These are phyloP conservation scores for Ophiodon elongatus DNA, from an alignment of 2,113 vertebrate genomes.

Conservation along the genomic window DNA sequence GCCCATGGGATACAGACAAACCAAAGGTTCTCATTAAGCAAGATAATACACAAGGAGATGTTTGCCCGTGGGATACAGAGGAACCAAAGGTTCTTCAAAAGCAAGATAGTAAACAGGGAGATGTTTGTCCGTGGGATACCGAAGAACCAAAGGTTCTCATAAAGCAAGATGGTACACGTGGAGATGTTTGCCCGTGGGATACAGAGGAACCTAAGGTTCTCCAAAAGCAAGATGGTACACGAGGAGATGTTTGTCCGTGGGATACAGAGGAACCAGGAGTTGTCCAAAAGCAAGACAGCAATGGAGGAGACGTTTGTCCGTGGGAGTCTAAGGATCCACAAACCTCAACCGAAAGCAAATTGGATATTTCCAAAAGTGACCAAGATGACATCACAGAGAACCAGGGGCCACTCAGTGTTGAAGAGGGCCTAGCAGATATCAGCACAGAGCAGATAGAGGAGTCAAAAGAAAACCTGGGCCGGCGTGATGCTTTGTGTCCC, in stretches of 20 bases:
- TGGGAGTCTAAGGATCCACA: slow-evolving; percentile 36
- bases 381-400: slow-evolving; percentile 30
- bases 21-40: slow-evolving; percentile 25
- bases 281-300: slow-evolving; percentile 24
- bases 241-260: slow-evolving; percentile 56
- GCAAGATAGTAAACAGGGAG: slow-evolving; percentile 9
- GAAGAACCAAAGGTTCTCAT: slow-evolving; percentile 10
- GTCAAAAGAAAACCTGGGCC: slow-evolving; percentile 68
- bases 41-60: slow-evolving; percentile 15
- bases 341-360: slow-evolving; percentile 8
- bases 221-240: slow-evolving; percentile 17
- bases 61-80: slow-evolving; percentile 74
- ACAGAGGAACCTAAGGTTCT: slow-evolving; percentile 25
- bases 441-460: slow-evolving; percentile 50
- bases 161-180: background rate
- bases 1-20: slow-evolving; percentile 68
- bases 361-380: slow-evolving; percentile 12
- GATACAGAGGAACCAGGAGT: slow-evolving; percentile 30
- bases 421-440: slow-evolving; percentile 26
- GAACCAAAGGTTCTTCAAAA: slow-evolving; percentile 34
- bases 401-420: background rate
- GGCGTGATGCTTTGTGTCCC: slow-evolving; percentile 80
- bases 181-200: slow-evolving; percentile 68
- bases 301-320: slow-evolving; percentile 47
- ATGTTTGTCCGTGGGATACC: slow-evolving; percentile 74